Evolutionary conservation across 2,888 invertebrate genomes (phyloP), one percentile per base, ranked within the genome.

Genomic region (Oscheius sp.): DNA sequence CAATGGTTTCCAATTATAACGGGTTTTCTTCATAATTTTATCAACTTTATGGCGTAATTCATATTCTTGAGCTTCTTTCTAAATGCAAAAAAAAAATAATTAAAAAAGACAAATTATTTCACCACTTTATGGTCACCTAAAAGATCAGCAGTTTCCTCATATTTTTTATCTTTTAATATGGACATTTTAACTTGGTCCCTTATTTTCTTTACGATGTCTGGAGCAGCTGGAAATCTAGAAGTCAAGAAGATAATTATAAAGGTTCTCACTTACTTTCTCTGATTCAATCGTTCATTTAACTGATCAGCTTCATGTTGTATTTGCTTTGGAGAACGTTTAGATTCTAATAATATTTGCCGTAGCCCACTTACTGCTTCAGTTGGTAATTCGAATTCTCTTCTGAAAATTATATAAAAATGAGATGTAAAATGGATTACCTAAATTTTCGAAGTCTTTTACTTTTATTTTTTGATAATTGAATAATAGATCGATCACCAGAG

Each of bases 231-330:
- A 69, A 86, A 86, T 12, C 76, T 78, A 43, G 72, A 63, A 35
- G 41, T 18, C 6, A 49, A 12, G 1, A 35, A 1, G 13, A 52
- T 25, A 52, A 53, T 29, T 43, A 61, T 61, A 45, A 21, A 45
- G 21, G 13, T 18, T 16, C 23, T 13, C 53, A n/a, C 9, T 35
- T 16, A 75, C 46, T 75, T 53, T 25, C 86, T 71, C 63, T 82
- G 80, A 13, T 75, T 71, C 13, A 86, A 59, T 58, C 77, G 76
- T 23, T 79, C 77, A 6, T 75, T 64, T 27, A 86, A 59, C 69
- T 84, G 78, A 76, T 87, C 87, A 1, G 87, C 86, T 52, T 87
- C 86, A 64, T 82, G 71, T 73, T 87, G 87, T n/a, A 87, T 66
- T 72, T 83, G 82, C 66, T 84, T 85, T 25, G 84, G 83, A 1